Percentiles rank a stretch among this genome's conserved stretches.
phyloP scores from a whole-genome alignment of 2,113 vertebrate species.

The Phalacrocorax pelagicus region DNA sequence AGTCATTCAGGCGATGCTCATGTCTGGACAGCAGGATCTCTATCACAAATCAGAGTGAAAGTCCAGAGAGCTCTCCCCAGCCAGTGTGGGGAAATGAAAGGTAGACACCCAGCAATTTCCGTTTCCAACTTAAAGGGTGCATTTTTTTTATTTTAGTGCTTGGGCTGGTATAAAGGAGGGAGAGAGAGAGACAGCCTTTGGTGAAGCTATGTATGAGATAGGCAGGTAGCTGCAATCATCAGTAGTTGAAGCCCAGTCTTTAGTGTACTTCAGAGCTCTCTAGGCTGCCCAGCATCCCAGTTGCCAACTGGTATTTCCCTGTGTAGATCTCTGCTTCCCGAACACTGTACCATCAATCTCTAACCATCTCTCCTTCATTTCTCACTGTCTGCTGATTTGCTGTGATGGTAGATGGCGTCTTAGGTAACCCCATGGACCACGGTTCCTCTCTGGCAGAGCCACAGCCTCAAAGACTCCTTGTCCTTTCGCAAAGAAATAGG shows the following conservation, averaged over 20 bases:
- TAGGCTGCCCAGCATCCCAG: not conserved
- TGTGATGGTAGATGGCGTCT: not conserved
- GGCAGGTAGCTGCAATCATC: not conserved
- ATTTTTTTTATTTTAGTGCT: not conserved
- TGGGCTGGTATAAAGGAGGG: not conserved
- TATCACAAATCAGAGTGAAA: not conserved
- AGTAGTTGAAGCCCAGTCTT: not conserved
- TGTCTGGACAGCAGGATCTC: slow-evolving; percentile 11
- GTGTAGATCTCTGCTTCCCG: not conserved
- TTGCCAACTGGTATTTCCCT: not conserved
- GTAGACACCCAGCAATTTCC: not conserved
- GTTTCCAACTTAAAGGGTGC: not conserved
- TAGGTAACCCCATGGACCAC: not conserved
- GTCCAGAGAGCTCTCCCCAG: not conserved
- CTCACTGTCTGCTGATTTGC: not conserved
- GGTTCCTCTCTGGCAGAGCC: not conserved
- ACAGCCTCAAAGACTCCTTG: not conserved
- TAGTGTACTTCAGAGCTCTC: not conserved
- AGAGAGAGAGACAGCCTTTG: not conserved
- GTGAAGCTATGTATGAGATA: not conserved
- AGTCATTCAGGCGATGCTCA: not conserved
- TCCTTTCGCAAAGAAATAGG: not conserved
- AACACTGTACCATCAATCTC: not conserved
- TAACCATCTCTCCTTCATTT: not conserved
- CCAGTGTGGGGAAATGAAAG: not conserved